phyloP scores from a whole-genome alignment of 2,888 invertebrate genomes.

The Pyrochroa serraticornis region DNA sequence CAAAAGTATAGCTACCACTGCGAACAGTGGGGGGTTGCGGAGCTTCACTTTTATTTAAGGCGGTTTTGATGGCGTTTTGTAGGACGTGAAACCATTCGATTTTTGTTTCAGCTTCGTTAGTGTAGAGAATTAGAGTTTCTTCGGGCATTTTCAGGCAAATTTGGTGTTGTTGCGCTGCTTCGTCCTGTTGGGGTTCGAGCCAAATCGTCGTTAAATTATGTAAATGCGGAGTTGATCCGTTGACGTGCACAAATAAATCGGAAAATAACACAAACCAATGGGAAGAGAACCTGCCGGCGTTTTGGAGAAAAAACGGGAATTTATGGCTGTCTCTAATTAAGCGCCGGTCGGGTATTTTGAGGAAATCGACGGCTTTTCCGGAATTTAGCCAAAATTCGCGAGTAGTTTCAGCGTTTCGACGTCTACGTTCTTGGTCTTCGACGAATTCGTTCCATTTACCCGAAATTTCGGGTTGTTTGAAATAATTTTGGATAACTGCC shows the following conservation, averaged over 20 bases:
- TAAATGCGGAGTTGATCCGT: constrained; percentile 68
- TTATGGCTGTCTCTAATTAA: constrained; percentile 78
- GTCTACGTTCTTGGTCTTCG: constrained; percentile 67
- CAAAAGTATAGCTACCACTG: constrained; percentile 78
- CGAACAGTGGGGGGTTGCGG: constrained; percentile 74
- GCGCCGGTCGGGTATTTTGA: constrained; percentile 72
- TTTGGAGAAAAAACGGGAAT: constrained; percentile 70
- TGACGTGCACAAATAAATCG: constrained; percentile 79
- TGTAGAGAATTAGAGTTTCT: constrained; percentile 72
- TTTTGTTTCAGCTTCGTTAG: constrained; percentile 72
- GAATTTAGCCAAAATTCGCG: constrained; percentile 76
- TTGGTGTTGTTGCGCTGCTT: constrained; percentile 67
- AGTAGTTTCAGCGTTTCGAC: constrained; percentile 72
- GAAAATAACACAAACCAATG: constrained; percentile 84
- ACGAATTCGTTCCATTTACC: constrained; percentile 68
- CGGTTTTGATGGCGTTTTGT: constrained; percentile 73
- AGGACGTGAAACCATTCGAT: constrained; percentile 81
- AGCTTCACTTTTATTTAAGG: constrained; percentile 65
- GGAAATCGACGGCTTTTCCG: constrained; percentile 66
- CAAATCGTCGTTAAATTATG: constrained; percentile 79
- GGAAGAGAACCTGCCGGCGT: constrained; percentile 75
- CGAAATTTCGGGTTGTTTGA: constrained; percentile 63
- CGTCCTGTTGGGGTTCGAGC: constrained; percentile 74
- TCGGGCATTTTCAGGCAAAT: constrained; percentile 80
- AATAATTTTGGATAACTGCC: constrained; percentile 62